Evolutionary conservation across 2,888 invertebrate genomes (phyloP), one percentile per base, ranked within the genome.

Genomic region (Toxonevra muliebris): DNA sequence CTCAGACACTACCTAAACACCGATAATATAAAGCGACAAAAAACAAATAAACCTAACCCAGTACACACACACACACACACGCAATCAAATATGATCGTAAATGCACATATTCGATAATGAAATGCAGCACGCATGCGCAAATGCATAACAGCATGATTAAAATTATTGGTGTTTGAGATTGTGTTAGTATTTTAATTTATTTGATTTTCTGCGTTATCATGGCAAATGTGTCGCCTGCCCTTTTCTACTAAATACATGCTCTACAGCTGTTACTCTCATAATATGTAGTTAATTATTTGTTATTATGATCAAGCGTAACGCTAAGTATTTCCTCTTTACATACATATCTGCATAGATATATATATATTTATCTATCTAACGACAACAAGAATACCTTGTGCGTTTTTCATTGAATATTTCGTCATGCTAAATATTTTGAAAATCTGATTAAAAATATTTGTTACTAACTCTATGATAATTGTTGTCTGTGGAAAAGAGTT

Each of bases 61-160:
- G n/a, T 43, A 12, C 13, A 48, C 15, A 15, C 15, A 48, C 15
- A 3, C 48, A 48, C 48, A 48, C 2, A 48, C 15, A 48, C 15
- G 8, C 48, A 48, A 48, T 12, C 15, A 48, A 15, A 48, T 48
- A 48, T 8, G 48, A 30, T 30, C 30, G 30, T 30, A 30, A 30
- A 30, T 30, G 30, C 30, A 7, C 30, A 30, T 7, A 30, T 30
- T 30, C 30, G 7, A 30, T 30, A 30, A 30, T 58, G 12, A 69
- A 80, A 79, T 79, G 79, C 80, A 78, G 70, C 73, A n/a, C n/a
- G 73, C 79, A 79, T 79, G 80, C 75, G 75, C 74, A 78, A 79
- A 76, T 79, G 78, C 78, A 79, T 80, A 80, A 79, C 78, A 79
- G 48, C 66, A 76, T 79, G 30, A 30, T 30, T 30, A 30, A 30